A percentile compares a stretch with the other conserved stretches of the same genome.
Conservation (phyloP, 2,797 vertebrate species). For the Centroberyx gerrardi region DNA sequence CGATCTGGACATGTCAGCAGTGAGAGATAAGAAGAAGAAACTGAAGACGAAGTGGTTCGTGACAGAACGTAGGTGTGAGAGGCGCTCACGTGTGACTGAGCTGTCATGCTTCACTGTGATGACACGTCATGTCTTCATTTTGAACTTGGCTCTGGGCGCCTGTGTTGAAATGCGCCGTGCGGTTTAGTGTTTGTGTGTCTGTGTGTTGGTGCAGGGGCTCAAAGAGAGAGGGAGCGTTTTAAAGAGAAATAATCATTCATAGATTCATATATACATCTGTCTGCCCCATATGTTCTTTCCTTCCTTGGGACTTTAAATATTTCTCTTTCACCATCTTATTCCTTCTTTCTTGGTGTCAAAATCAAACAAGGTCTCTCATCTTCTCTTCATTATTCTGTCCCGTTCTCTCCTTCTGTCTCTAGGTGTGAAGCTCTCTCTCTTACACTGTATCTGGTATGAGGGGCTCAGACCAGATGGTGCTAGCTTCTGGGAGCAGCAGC, state of each 20-base stretch:
- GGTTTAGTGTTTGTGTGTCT: slow-evolving; percentile 1
- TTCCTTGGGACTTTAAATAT: slow-evolving; percentile 22
- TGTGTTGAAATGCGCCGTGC: slow-evolving; percentile 29
- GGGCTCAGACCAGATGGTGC: slow-evolving; percentile 72
- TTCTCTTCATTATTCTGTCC: slow-evolving; percentile 63
- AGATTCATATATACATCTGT: slow-evolving; percentile 24
- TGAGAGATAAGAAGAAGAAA: neutral
- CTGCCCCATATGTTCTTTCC: slow-evolving; percentile 21
- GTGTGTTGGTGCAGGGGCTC: slow-evolving; percentile 7
- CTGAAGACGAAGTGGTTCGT: neutral
- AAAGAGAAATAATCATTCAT: slow-evolving; percentile 65
- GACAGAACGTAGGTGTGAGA: slow-evolving; percentile 13
- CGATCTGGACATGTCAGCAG: slow-evolving; percentile 4
- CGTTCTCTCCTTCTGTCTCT: slow-evolving; percentile 50
- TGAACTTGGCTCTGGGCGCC: slow-evolving; percentile 9
- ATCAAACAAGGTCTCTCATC: slow-evolving; percentile 43
- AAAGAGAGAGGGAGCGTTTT: slow-evolving; percentile 40
- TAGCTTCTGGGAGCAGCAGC: slow-evolving; percentile 70
- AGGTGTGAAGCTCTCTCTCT: slow-evolving; percentile 62
- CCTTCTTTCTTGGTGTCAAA: slow-evolving; percentile 22
- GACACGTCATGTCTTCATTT: slow-evolving; percentile 46
- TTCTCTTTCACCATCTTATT: slow-evolving; percentile 36
- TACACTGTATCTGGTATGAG: slow-evolving; percentile 55
- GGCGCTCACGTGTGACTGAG: slow-evolving; percentile 29
- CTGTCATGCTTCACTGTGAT: slow-evolving; percentile 45